These are phyloP conservation scores for Momotus momota DNA, from an alignment of 2,797 vertebrate genomes.

Conservation along the genomic window DNA sequence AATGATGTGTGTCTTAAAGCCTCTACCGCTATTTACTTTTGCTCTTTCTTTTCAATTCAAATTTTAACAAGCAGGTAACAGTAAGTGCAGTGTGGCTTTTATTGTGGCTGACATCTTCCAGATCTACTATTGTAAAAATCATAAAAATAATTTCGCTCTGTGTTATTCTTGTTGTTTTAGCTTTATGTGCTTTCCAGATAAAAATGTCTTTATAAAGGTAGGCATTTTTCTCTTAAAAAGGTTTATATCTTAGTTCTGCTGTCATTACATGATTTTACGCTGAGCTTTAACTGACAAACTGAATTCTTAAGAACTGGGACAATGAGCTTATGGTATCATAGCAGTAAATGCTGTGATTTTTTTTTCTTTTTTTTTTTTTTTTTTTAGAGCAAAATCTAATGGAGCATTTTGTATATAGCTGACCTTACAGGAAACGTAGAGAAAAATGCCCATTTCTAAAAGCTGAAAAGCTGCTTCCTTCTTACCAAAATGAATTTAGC, in stretches of 20 bases:
- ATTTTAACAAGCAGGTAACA: background rate
- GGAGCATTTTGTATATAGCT: slow-evolving; percentile 22
- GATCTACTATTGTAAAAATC: background rate
- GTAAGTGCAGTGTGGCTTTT: background rate
- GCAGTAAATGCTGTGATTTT: background rate
- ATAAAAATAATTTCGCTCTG: background rate
- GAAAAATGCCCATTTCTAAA: slow-evolving; percentile 22
- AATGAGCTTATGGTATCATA: slow-evolving; percentile 27
- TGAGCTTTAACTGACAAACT: slow-evolving; percentile 20
- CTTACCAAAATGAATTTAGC: slow-evolving; percentile 24
- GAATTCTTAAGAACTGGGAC: slow-evolving; percentile 14
- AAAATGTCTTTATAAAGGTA: background rate
- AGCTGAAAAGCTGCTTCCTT: background rate
- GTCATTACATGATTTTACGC: background rate
- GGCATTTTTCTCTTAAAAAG: background rate
- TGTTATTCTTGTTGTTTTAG: background rate
- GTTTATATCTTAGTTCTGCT: background rate
- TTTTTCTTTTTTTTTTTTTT: background rate
- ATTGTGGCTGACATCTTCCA: background rate
- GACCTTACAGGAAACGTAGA: slow-evolving; percentile 17
- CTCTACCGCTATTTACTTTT: background rate
- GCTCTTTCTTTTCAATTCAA: background rate
- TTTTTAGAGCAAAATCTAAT: slow-evolving; percentile 18
- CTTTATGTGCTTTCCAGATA: background rate
- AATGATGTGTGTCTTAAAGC: fast-evolving